These are phyloP conservation scores for Brenthis ino DNA, from an alignment of 2,888 invertebrate genomes.

Conservation along the genomic window DNA sequence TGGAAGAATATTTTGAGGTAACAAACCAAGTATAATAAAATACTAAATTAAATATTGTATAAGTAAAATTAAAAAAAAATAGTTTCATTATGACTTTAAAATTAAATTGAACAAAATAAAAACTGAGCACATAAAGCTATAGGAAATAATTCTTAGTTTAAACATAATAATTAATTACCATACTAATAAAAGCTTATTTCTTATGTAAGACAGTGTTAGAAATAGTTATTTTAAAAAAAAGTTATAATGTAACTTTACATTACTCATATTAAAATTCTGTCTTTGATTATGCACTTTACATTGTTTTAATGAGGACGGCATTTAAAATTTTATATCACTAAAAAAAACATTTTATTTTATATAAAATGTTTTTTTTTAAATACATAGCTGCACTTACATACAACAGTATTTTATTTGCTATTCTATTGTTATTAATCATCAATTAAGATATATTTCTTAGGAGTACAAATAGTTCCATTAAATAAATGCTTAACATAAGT, in stretches of 20 bases:
- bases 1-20: conserved; percentile 13
- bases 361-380: neutral
- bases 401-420: too few relatives aligned
- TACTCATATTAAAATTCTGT: neutral
- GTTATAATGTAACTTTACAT: too few relatives aligned
- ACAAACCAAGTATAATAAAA: neutral
- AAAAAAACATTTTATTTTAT: neutral
- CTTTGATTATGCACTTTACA: neutral
- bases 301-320: conserved; percentile 11
- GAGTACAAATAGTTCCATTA: too few relatives aligned
- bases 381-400: neutral
- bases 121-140: too few relatives aligned
- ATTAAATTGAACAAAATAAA: too few relatives aligned
- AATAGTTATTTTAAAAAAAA: neutral
- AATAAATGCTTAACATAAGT: too few relatives aligned
- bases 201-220: conserved; percentile 1
- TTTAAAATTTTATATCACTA: neutral
- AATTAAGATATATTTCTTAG: too few relatives aligned
- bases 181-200: neutral
- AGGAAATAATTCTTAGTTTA: too few relatives aligned
- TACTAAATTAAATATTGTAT: neutral
- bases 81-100: neutral
- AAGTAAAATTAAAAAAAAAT: neutral
- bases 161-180: neutral
- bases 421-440: too few relatives aligned